These are phyloP conservation scores for Tholera decimalis DNA, from an alignment of 2,888 invertebrate species.

Conservation along the genomic window DNA sequence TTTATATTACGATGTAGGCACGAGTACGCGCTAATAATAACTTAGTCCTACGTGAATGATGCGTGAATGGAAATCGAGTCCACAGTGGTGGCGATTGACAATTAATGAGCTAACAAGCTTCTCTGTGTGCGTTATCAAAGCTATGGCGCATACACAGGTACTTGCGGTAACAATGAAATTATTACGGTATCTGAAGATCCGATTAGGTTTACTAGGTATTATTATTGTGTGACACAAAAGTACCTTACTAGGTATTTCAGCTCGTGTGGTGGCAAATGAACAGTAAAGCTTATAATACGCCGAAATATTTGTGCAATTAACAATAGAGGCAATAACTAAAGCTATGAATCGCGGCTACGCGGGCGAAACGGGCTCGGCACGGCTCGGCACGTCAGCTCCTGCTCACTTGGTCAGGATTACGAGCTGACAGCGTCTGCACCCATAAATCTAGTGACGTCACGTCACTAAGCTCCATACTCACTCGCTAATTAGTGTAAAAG, in stretches of 20 bases:
- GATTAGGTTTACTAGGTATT: conserved; percentile 24
- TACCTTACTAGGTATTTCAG: background rate
- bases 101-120: conserved; percentile 39
- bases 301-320: conserved; percentile 28
- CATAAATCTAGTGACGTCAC: conserved; percentile 84
- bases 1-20: background rate
- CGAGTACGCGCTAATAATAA: conserved; percentile 10
- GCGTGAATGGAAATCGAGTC: conserved; percentile 27
- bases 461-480: conserved; percentile 81
- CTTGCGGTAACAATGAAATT: conserved; percentile 40
- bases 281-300: background rate
- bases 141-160: conserved; percentile 12
- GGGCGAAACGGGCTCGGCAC: conserved; percentile 1
- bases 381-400: conserved; percentile 62
- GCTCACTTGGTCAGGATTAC: conserved; percentile 74
- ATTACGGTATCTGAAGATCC: conserved; percentile 25
- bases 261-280: background rate
- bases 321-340: conserved; percentile 22
- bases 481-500: conserved; percentile 86
- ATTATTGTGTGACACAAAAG: conserved; percentile 10
- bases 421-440: conserved; percentile 74
- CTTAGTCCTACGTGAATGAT: conserved; percentile 11
- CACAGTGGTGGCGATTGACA: conserved; percentile 25
- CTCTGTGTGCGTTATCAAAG: conserved; percentile 17
- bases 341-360: conserved; percentile 7